Percentiles rank a stretch among this genome's conserved stretches.
Evolutionary conservation across 2,113 vertebrate species (phyloP).

Genomic region (Thamnophis sirtalis): DNA sequence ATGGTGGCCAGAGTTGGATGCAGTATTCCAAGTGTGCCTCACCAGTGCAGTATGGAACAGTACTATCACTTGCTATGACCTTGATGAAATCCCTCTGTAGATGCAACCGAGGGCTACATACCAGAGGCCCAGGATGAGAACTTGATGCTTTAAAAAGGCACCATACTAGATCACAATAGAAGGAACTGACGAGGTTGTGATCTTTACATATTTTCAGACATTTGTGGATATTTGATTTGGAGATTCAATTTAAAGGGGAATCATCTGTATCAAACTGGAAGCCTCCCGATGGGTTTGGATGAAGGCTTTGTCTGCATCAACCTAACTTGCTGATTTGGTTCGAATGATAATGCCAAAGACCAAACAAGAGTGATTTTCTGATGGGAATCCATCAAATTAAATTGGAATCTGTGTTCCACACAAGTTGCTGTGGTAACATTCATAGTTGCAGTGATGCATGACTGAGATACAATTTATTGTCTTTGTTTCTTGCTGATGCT

Average conservation of each 20-base stretch:
- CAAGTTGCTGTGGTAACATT: background rate
- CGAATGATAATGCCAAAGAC: background rate
- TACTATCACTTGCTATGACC: background rate
- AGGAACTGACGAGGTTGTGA: background rate
- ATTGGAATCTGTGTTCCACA: background rate
- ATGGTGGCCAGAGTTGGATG: background rate
- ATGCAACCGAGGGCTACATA: background rate
- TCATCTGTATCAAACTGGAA: background rate
- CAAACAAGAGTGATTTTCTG: background rate
- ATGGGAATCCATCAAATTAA: background rate
- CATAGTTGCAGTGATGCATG: background rate
- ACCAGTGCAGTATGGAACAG: background rate
- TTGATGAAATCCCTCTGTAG: background rate
- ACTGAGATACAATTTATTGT: background rate
- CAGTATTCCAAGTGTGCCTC: background rate
- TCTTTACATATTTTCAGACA: background rate
- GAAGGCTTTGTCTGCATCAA: background rate
- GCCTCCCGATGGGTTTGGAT: background rate
- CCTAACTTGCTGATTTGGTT: background rate
- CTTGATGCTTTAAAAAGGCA: background rate
- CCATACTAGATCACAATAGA: background rate
- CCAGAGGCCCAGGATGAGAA: background rate
- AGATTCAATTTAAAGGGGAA: background rate
- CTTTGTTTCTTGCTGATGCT: background rate
- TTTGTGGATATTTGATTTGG: background rate